phyloP scores from a whole-genome alignment of 2,113 vertebrate species.

The Catharus minimus region DNA sequence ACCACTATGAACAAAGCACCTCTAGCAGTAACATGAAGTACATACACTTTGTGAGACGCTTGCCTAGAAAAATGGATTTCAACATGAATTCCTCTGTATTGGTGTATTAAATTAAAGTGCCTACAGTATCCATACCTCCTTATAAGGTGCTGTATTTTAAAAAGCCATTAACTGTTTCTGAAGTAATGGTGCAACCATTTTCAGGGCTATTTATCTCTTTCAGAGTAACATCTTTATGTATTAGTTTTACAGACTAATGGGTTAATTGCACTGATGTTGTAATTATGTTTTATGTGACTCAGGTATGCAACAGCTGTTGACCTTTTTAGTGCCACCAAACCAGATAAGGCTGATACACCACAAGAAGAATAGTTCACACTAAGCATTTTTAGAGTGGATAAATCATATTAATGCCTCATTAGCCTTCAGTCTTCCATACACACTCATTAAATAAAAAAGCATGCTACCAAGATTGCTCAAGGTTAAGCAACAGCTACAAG shows the following conservation, averaged over 20 bases:
- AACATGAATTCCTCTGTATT: background rate
- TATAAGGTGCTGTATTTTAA: background rate
- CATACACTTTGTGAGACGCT: background rate
- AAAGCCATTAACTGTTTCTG: background rate
- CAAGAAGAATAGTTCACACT: background rate
- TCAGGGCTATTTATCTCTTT: background rate
- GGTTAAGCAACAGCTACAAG: background rate
- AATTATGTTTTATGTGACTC: background rate
- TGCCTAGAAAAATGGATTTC: background rate
- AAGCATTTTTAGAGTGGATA: slow-evolving; percentile 35
- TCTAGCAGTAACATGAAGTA: background rate
- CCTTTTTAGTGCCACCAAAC: background rate
- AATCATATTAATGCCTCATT: slow-evolving; percentile 46
- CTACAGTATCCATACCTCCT: background rate
- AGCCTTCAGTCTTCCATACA: slow-evolving; percentile 12
- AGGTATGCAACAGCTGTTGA: background rate
- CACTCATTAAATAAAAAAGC: slow-evolving; percentile 8
- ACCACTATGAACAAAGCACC: background rate
- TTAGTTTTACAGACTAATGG: background rate
- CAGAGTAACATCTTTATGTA: background rate
- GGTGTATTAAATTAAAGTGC: background rate
- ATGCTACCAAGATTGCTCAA: slow-evolving; percentile 12
- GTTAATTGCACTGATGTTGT: background rate
- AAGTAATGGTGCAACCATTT: background rate
- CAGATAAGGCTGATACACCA: background rate